Base-by-base conservation (phyloP, 2,797 vertebrate genomes). In the Moxostoma hubbsi region DNA sequence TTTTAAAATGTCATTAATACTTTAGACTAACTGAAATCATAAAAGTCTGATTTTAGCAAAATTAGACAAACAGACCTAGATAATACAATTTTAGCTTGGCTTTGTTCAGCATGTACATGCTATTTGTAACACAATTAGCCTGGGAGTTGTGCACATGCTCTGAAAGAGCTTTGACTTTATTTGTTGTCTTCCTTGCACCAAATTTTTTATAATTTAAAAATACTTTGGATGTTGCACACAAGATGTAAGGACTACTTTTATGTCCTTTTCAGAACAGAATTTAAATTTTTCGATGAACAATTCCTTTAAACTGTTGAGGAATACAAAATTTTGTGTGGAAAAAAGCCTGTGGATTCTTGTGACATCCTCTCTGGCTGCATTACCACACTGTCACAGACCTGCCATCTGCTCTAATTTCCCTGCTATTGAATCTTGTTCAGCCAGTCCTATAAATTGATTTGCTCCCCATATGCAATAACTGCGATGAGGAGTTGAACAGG, bases 371-470 rank as follows among this genome's bases (percentile, higher is more conserved):
- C 53, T 81, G 54, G 50, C 64, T 70, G 54, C 67, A 76, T 66
- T 61, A 55, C 61, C 47, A 80, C 55, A 24, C 67, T 50, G 62
- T 57, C 62, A 66, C 43, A 70, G 71, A 46, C 24, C 47, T 4
- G 47, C 61, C 64, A 68, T 68, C 77, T 51, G 74, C 69, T 77
- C 61, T 75, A 67, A 76, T 53, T 58, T 77, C 46, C 62, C 78
- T 49, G 6, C 81, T 82, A 81, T 78, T 78, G 71, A 81, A 78
- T 81, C 59, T 58, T 69, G 71, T 49, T 58, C 54, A 74, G 78
- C 69, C 68, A 7, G 61, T 63, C 45, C 36, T 63, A n/a, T 45
- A 58, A 67, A 77, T 75, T 57, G 15, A 59, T 64, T 65, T 59
- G 47, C 69, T 75, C 18, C 57, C 55, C 69, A 72, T 72, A 79